Conservation (phyloP, 23 tunicate genomes). For the Styela clava region DNA sequence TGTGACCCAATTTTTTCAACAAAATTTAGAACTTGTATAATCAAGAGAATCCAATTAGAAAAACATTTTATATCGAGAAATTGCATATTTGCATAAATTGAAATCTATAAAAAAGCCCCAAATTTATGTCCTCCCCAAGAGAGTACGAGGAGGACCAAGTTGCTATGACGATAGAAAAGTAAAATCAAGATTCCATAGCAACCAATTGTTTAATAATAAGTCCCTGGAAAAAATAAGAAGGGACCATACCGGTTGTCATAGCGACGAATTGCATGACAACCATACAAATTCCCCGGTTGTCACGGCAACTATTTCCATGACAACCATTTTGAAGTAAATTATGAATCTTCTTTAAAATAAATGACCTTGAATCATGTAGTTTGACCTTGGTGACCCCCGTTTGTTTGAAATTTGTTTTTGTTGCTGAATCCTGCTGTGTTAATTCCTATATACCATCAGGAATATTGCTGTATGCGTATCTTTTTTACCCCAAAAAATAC, state of each 20-base stretch:
- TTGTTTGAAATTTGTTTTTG: not conserved
- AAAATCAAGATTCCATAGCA: not conserved
- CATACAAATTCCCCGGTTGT: no score
- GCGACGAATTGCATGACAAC: no score
- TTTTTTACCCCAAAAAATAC: not conserved
- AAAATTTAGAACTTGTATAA: no score
- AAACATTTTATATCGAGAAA: no score
- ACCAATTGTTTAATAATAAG: no score
- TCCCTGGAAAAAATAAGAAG: no score
- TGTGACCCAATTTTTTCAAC: not conserved
- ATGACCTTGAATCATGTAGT: not conserved
- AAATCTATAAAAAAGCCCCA: not conserved
- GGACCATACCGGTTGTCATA: no score
- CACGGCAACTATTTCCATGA: no score
- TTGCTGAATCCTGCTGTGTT: not conserved
- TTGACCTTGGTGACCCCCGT: not conserved
- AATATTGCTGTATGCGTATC: not conserved
- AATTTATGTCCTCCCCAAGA: not conserved
- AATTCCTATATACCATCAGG: not conserved
- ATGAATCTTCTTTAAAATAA: no score
- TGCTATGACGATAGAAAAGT: not conserved
- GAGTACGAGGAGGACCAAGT: not conserved
- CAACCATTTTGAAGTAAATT: no score
- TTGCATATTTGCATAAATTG: not conserved
- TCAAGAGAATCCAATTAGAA: no score